Conservation (phyloP, 2,888 invertebrate species). For the Octodonta nipae region DNA sequence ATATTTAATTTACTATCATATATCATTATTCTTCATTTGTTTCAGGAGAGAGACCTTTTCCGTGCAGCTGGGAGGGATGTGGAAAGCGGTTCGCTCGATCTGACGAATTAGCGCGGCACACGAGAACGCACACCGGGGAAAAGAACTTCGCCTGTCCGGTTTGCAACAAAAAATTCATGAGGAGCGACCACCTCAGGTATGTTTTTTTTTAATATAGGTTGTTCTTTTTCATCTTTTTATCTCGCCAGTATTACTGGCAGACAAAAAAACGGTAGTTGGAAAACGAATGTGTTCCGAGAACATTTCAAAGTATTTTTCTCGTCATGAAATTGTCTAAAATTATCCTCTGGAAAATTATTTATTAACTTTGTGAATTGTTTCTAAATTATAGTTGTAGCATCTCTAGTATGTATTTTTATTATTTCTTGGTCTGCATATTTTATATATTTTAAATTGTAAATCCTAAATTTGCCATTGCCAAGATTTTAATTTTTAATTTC, state of each 20-base stretch:
- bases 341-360: too few species aligned
- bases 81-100: slow-evolving; percentile 50
- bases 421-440: too few species aligned
- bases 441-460: too few species aligned
- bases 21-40: slow-evolving; percentile 17
- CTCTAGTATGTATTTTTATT: too few species aligned
- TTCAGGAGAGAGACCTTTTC: slow-evolving; percentile 50
- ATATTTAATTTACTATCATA: too few species aligned
- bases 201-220: slow-evolving; percentile 5
- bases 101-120: slow-evolving; percentile 50
- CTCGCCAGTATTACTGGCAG: background rate
- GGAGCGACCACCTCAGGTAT: slow-evolving; percentile 49
- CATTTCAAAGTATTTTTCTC: too few species aligned
- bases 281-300: too few species aligned
- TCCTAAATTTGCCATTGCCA: too few species aligned
- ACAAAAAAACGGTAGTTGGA: background rate
- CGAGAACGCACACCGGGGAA: slow-evolving; percentile 51
- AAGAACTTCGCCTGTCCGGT: slow-evolving; percentile 51
- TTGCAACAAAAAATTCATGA: slow-evolving; percentile 50
- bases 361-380: too few species aligned
- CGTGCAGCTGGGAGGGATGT: slow-evolving; percentile 49
- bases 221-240: background rate
- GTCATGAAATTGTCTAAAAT: too few species aligned
- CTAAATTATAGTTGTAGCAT: too few species aligned
- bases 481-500: too few species aligned